phyloP scores from a whole-genome alignment of 2,888 invertebrate species.

The Ischnus inquisitorius region DNA sequence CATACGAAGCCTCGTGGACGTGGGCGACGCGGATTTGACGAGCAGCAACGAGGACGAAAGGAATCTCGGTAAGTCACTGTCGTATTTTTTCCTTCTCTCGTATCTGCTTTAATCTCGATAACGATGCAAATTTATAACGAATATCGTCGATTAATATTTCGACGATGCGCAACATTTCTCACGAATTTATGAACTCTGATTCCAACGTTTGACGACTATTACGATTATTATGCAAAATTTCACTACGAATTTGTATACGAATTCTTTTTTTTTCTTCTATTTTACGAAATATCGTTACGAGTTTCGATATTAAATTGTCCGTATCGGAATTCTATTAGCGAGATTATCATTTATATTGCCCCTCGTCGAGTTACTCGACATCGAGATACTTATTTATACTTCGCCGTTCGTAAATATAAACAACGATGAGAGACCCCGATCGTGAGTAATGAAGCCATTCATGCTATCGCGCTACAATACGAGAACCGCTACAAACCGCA shows the following conservation, averaged over 20 bases:
- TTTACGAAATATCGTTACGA: neutral
- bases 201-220: neutral
- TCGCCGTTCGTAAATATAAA: conserved; percentile 37
- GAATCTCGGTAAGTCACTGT: conserved; percentile 75
- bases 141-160: neutral
- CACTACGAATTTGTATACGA: neutral
- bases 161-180: neutral
- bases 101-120: neutral
- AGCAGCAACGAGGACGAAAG: conserved; percentile 73
- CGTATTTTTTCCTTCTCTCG: conserved; percentile 13
- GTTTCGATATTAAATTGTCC: neutral
- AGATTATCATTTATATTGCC: conserved; percentile 16
- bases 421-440: neutral
- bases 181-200: neutral
- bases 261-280: neutral
- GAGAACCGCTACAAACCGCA: neutral
- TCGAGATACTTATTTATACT: conserved; percentile 1
- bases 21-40: conserved; percentile 84
- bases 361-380: neutral
- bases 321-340: conserved; percentile 16
- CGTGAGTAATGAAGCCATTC: neutral
- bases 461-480: neutral
- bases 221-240: conserved; percentile 11
- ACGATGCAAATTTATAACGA: neutral
- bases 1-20: conserved; percentile 87